These are phyloP conservation scores for Alosa sapidissima DNA, from an alignment of 2,797 vertebrate species.

Conservation along the genomic window DNA sequence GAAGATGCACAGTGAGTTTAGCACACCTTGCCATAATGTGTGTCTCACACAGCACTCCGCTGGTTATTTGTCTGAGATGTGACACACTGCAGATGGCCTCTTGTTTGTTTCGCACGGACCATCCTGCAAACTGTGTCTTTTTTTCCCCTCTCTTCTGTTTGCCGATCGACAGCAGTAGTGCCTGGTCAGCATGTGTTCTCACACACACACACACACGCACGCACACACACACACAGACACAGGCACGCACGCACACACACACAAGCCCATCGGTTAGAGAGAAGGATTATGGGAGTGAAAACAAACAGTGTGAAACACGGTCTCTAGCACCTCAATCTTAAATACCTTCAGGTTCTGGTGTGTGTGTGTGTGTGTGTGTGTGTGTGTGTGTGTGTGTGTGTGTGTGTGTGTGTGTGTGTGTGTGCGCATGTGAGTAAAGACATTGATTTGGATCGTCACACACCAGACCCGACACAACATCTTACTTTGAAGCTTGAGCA, in stretches of 20 bases:
- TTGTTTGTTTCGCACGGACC: background rate
- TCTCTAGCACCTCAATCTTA: background rate
- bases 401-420: slow-evolving; percentile 43
- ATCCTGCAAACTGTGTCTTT: slow-evolving; percentile 30
- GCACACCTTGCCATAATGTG: slow-evolving; percentile 32
- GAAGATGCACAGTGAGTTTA: background rate
- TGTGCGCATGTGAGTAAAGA: slow-evolving; percentile 38
- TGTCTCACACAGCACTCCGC: background rate
- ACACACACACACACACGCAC: slow-evolving; percentile 57
- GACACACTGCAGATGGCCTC: background rate
- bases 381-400: background rate
- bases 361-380: background rate
- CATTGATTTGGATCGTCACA: slow-evolving; percentile 50
- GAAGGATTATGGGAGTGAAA: background rate
- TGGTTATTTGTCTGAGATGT: background rate
- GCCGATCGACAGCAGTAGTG: slow-evolving; percentile 55
- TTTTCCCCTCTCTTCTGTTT: slow-evolving; percentile 37
- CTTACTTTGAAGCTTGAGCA: background rate
- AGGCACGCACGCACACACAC: background rate
- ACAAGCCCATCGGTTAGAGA: background rate
- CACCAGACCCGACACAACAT: background rate
- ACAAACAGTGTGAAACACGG: background rate
- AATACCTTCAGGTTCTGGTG: slow-evolving; percentile 15
- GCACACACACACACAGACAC: slow-evolving; percentile 46
- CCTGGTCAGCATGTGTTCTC: slow-evolving; percentile 60